Conservation (phyloP, 2,888 invertebrate genomes). For the Drosophila dives region DNA sequence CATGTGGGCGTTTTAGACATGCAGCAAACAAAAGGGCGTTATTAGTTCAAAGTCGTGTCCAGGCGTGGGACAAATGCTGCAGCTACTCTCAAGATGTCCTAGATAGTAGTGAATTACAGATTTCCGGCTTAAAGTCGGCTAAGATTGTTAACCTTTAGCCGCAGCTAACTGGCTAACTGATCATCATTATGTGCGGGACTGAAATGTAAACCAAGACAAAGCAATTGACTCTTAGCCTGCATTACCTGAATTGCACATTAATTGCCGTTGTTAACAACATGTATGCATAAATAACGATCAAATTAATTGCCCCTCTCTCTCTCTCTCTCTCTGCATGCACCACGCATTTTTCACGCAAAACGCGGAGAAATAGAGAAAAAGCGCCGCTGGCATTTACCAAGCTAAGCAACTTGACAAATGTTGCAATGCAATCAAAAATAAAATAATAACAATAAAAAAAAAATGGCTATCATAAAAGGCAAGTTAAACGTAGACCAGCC, state of each 20-base stretch:
- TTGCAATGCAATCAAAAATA: slow-evolving; percentile 24
- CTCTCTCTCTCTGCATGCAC: too few relatives aligned
- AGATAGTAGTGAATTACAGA: slow-evolving; percentile 15
- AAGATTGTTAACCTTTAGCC: slow-evolving; percentile 11
- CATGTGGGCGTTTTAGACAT: slow-evolving; percentile 36
- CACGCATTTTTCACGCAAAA: slow-evolving; percentile 64
- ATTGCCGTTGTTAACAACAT: slow-evolving; percentile 35
- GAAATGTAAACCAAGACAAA: slow-evolving; percentile 71
- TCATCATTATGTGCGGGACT: slow-evolving; percentile 11
- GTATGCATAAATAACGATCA: slow-evolving; percentile 64
- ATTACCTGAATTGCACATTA: slow-evolving; percentile 49
- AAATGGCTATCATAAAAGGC: slow-evolving; percentile 60
- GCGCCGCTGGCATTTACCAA: slow-evolving; percentile 50
- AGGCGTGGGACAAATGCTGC: slow-evolving; percentile 43
- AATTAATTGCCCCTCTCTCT: slow-evolving; percentile 71
- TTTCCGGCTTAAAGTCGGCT: slow-evolving; percentile 38
- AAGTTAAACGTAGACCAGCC: slow-evolving; percentile 40
- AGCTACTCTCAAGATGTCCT: slow-evolving; percentile 25
- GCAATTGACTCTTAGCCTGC: slow-evolving; percentile 73
- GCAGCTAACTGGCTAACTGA: slow-evolving; percentile 1
- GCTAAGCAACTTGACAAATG: slow-evolving; percentile 64
- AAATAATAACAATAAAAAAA: slow-evolving; percentile 47
- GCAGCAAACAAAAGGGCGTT: slow-evolving; percentile 56
- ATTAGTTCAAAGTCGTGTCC: slow-evolving; percentile 61
- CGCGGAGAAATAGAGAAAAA: slow-evolving; percentile 5